Percentiles rank a stretch among this genome's conserved stretches.
phyloP scores from a whole-genome alignment of 1,140 invertebrate genomes.

The Thaumatotibia leucotreta region DNA sequence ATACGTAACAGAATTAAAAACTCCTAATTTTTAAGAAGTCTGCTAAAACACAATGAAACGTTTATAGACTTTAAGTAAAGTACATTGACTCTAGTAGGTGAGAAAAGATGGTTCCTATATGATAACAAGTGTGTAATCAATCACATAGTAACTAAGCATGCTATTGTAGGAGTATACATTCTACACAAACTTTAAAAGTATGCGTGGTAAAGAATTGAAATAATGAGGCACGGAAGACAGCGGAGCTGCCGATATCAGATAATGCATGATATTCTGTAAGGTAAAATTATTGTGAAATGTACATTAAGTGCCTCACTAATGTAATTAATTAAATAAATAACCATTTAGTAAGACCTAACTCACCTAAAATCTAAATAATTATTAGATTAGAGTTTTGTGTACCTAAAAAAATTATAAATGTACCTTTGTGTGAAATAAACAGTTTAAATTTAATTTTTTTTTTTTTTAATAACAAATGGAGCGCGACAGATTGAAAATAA shows the following conservation, averaged over 20 bases:
- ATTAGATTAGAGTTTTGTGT: too few relatives aligned
- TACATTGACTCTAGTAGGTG: neutral
- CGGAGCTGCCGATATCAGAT: neutral
- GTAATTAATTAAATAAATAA: too few relatives aligned
- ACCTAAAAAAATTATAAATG: too few relatives aligned
- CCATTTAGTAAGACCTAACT: too few relatives aligned
- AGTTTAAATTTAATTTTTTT: too few relatives aligned
- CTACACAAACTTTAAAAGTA: neutral
- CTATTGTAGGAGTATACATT: neutral
- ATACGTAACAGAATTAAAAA: neutral
- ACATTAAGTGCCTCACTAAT: too few relatives aligned
- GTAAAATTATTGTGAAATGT: too few relatives aligned
- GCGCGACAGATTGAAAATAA: too few relatives aligned
- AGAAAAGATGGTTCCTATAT: neutral
- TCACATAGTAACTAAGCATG: neutral
- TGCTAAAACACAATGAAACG: neutral
- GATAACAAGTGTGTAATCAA: neutral
- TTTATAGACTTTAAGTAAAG: neutral
- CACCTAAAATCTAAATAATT: too few relatives aligned
- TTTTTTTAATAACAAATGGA: too few relatives aligned
- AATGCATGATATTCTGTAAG: neutral
- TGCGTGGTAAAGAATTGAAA: neutral
- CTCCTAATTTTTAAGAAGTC: neutral
- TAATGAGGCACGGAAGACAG: neutral
- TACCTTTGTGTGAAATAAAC: too few relatives aligned